Conservation (phyloP, 2,113 vertebrate genomes). For the Vidua chalybeata region DNA sequence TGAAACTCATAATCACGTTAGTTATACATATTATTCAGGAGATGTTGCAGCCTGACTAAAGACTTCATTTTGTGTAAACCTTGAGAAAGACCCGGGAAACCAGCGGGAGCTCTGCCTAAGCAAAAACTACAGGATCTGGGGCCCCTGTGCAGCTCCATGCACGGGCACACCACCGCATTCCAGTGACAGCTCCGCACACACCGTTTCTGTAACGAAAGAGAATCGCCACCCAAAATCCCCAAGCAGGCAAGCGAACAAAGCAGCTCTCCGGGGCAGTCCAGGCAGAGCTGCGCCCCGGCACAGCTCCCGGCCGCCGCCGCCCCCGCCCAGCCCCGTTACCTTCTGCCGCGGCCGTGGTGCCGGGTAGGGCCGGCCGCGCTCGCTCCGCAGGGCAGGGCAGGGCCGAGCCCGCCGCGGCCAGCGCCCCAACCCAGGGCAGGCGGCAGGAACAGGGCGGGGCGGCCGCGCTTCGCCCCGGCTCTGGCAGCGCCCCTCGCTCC, state of each 20-base stretch:
- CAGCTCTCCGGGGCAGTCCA: neutral
- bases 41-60: neutral
- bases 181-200: neutral
- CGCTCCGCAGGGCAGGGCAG: neutral
- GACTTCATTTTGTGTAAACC: neutral
- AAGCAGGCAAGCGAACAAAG: neutral
- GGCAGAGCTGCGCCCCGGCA: neutral
- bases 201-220: fast-evolving
- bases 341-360: neutral
- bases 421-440: neutral
- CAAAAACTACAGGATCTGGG: neutral
- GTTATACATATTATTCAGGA: neutral
- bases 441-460: neutral
- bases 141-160: neutral
- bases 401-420: too few species aligned
- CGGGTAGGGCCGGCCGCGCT: neutral
- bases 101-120: neutral
- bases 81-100: neutral
- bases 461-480: neutral
- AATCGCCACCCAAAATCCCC: neutral
- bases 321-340: neutral
- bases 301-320: neutral
- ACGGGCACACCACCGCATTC: neutral
- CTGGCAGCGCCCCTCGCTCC: neutral
- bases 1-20: neutral